Evolutionary conservation across 2,797 vertebrate species (phyloP).

Genomic region (Pterois miles): DNA sequence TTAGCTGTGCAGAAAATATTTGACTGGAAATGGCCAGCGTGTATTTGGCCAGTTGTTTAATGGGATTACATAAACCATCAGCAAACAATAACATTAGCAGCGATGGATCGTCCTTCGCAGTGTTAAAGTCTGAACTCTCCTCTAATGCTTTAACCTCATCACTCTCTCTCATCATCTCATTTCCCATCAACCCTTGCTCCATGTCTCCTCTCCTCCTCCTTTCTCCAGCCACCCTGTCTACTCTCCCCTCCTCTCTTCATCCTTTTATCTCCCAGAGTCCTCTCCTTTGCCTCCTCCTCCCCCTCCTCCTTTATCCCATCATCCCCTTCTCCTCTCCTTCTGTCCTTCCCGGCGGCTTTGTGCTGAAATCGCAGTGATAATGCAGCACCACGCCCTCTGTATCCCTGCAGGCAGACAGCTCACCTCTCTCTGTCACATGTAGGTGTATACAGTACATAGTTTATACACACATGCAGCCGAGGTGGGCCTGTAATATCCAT

Average conservation of each 20-base stretch:
- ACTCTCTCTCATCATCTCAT: slow-evolving; percentile 42
- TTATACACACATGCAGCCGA: slow-evolving; percentile 9
- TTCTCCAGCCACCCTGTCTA: not conserved
- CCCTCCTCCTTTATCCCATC: slow-evolving; percentile 42
- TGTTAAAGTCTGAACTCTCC: slow-evolving; percentile 16
- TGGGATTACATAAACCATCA: not conserved
- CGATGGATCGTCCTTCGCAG: not conserved
- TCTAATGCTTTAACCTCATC: slow-evolving; percentile 44
- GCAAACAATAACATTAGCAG: not conserved
- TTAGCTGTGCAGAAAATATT: not conserved
- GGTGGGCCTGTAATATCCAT: slow-evolving; percentile 54
- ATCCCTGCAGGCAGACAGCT: slow-evolving; percentile 34
- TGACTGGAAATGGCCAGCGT: not conserved
- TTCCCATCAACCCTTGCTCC: slow-evolving; percentile 43
- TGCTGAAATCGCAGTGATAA: slow-evolving; percentile 66
- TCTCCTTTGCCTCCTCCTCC: slow-evolving; percentile 4
- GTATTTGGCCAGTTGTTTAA: not conserved
- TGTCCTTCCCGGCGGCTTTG: slow-evolving; percentile 62
- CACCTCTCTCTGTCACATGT: slow-evolving; percentile 26
- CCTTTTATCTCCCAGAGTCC: slow-evolving; percentile 29
- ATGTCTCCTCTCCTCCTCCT: not conserved
- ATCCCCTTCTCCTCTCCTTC: slow-evolving; percentile 42
- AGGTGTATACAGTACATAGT: slow-evolving; percentile 24
- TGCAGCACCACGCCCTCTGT: slow-evolving; percentile 48
- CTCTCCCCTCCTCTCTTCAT: slow-evolving; percentile 18